Evolutionary conservation across 2,113 vertebrate species (phyloP).

Genomic region (Ahaetulla prasina): DNA sequence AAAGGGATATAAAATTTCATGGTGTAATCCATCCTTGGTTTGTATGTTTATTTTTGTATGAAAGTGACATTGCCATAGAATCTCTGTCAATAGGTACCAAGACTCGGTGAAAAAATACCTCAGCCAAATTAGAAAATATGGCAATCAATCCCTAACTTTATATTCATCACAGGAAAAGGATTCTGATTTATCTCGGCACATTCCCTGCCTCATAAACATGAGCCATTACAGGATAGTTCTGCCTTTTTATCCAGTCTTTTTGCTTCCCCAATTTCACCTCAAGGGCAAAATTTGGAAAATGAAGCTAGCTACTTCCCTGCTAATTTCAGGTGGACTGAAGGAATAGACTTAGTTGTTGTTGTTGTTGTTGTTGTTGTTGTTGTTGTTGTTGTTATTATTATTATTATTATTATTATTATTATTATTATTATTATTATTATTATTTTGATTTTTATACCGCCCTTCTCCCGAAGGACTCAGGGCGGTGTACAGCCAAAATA

Average conservation of each 20-base stretch:
- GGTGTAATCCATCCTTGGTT: slow-evolving; percentile 6
- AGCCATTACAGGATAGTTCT: slow-evolving; percentile 18
- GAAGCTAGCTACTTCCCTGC: not conserved
- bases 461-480: no score
- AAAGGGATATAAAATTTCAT: not conserved
- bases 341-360: not conserved
- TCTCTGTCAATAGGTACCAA: slow-evolving; percentile 27
- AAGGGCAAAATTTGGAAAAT: no score
- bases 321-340: not conserved
- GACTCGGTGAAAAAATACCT: slow-evolving; percentile 20
- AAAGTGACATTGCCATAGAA: not conserved
- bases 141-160: slow-evolving; percentile 47
- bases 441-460: no score
- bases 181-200: not conserved
- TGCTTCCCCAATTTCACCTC: not conserved
- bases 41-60: slow-evolving; percentile 13
- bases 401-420: no score
- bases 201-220: not conserved
- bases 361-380: no score
- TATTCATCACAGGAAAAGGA: slow-evolving; percentile 14
- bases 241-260: rapidly evolving
- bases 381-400: no score
- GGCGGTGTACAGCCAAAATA: no score
- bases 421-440: no score
- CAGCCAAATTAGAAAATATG: slow-evolving; percentile 36